These are phyloP conservation scores for Catocala nupta DNA, from an alignment of 2,888 invertebrate species.

Conservation along the genomic window DNA sequence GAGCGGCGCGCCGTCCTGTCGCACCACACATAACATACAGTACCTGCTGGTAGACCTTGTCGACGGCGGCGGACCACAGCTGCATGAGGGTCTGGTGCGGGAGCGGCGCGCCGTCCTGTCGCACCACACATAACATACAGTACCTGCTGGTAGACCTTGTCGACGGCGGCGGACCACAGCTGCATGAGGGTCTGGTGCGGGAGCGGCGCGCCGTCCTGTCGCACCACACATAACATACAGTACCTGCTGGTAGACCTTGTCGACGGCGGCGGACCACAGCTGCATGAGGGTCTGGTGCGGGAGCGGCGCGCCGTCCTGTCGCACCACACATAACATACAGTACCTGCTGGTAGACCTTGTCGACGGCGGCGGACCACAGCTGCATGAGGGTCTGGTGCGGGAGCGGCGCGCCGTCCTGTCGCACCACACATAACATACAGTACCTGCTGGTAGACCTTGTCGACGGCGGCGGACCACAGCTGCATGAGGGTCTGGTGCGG, in stretches of 20 bases:
- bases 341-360: conserved; percentile 87
- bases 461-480: conserved; percentile 87
- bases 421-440: too few relatives aligned
- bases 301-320: conserved; percentile 76
- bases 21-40: too few relatives aligned
- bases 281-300: conserved; percentile 67
- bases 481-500: conserved; percentile 67
- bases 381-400: conserved; percentile 67
- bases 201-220: conserved; percentile 76
- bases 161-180: conserved; percentile 87
- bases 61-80: conserved; percentile 87
- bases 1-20: conserved; percentile 76
- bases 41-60: conserved; percentile 87
- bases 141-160: conserved; percentile 87
- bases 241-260: conserved; percentile 87
- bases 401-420: conserved; percentile 76
- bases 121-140: too few relatives aligned
- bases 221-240: too few relatives aligned
- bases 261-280: conserved; percentile 87
- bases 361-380: conserved; percentile 87
- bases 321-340: too few relatives aligned
- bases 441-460: conserved; percentile 87
- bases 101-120: conserved; percentile 76
- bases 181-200: conserved; percentile 67
- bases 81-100: conserved; percentile 67